Conservation (phyloP, 2,113 vertebrate genomes). For the Takifugu flavidus region DNA sequence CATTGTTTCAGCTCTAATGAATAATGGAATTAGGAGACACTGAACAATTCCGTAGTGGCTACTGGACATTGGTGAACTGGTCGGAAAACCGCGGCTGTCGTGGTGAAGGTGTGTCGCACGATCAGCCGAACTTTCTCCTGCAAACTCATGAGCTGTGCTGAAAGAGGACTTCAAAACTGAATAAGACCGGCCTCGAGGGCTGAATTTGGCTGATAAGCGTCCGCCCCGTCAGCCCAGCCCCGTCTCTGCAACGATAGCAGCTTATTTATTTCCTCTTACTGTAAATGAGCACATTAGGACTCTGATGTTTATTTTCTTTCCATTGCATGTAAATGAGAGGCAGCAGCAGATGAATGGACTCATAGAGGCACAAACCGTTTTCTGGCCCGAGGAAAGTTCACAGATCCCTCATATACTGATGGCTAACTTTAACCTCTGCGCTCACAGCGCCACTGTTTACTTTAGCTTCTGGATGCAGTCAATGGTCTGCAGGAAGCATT, state of each 20-base stretch:
- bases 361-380: slow-evolving; percentile 69
- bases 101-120: too few species aligned
- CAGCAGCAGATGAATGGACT: slow-evolving; percentile 63
- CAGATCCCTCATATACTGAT: slow-evolving; percentile 67
- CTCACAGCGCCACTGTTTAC: slow-evolving; percentile 72
- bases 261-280: slow-evolving; percentile 59
- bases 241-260: slow-evolving; percentile 40
- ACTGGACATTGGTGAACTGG: too few species aligned
- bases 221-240: background rate
- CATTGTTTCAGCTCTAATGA: too few species aligned
- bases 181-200: too few species aligned
- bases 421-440: slow-evolving; percentile 76
- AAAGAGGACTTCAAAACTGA: too few species aligned
- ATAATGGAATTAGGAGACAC: too few species aligned
- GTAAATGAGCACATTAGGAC: slow-evolving; percentile 68
- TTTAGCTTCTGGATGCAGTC: slow-evolving; percentile 77
- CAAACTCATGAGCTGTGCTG: too few species aligned
- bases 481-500: slow-evolving; percentile 78
- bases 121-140: too few species aligned
- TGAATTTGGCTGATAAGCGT: background rate
- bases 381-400: slow-evolving; percentile 66
- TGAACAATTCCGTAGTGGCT: too few species aligned
- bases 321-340: slow-evolving; percentile 76
- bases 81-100: too few species aligned
- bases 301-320: slow-evolving; percentile 70